These are phyloP conservation scores for Temnothorax longispinosus DNA, from an alignment of 1,140 invertebrate species.

Conservation along the genomic window DNA sequence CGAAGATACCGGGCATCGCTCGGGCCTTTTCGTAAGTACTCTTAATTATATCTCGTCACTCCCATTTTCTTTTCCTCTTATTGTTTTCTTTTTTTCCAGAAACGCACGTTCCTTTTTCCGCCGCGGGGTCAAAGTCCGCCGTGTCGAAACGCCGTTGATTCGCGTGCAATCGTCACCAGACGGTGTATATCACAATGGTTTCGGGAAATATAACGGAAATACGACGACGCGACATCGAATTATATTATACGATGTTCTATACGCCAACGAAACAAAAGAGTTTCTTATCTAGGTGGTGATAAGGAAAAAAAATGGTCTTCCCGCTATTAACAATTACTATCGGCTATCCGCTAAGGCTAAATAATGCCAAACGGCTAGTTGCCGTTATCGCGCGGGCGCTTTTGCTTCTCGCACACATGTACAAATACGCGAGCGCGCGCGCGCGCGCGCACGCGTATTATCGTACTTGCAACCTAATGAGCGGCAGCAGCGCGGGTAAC, in stretches of 20 bases:
- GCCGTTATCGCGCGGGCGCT: conserved; percentile 40
- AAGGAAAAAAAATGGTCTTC: conserved; percentile 41
- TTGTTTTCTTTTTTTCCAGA: background rate
- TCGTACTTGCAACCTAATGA: conserved; percentile 59
- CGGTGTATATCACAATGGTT: background rate
- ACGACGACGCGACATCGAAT: background rate
- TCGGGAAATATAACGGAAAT: background rate
- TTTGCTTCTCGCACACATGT: background rate
- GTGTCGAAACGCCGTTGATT: background rate
- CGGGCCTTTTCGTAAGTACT: background rate
- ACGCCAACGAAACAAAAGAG: background rate
- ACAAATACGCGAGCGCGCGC: too few species aligned
- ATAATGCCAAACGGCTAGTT: conserved; percentile 48
- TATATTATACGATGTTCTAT: background rate
- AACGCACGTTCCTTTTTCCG: background rate
- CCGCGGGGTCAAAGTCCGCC: background rate
- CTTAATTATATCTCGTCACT: background rate
- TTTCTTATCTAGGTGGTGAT: conserved; percentile 29
- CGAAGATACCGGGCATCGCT: background rate
- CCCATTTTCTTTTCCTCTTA: background rate
- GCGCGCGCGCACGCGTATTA: conserved; percentile 5
- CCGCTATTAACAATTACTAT: conserved; percentile 49
- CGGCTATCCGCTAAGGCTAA: conserved; percentile 29
- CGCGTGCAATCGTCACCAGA: background rate
- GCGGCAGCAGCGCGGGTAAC: conserved; percentile 47